Evolutionary conservation across 2,888 invertebrate genomes (phyloP).

Genomic region (Dryadula phaetusa): DNA sequence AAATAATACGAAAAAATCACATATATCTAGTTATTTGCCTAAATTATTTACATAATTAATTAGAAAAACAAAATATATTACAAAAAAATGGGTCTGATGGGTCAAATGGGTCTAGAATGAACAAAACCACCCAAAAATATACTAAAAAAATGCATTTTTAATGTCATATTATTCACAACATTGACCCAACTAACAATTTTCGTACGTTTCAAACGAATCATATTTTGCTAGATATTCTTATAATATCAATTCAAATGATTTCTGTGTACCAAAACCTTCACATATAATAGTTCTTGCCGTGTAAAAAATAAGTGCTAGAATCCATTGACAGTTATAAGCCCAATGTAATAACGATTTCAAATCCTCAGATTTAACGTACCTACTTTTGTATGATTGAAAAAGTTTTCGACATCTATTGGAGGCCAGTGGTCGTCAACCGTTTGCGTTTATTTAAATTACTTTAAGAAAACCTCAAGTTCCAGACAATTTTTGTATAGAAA

Average conservation of each 20-base stretch:
- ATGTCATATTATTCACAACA: neutral
- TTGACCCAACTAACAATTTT: neutral
- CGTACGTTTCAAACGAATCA: constrained; percentile 8
- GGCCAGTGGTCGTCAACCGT: constrained; percentile 11
- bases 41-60: no score
- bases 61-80: no score
- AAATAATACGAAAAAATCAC: no score
- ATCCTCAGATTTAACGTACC: constrained; percentile 28
- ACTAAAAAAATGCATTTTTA: no score
- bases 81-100: no score
- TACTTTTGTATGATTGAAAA: constrained; percentile 33
- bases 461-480: neutral
- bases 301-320: constrained; percentile 17
- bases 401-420: constrained; percentile 26
- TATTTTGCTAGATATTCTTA: neutral
- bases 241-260: constrained; percentile 13
- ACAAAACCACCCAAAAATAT: neutral
- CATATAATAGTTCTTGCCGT: neutral
- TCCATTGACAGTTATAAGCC: neutral
- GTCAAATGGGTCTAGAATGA: no score
- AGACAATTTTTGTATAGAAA: neutral
- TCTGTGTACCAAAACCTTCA: neutral
- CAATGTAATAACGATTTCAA: constrained; percentile 25
- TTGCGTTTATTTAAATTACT: constrained; percentile 9
- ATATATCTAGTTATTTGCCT: no score